phyloP scores from a whole-genome alignment of 1,140 invertebrate genomes.

The Sitophilus oryzae region DNA sequence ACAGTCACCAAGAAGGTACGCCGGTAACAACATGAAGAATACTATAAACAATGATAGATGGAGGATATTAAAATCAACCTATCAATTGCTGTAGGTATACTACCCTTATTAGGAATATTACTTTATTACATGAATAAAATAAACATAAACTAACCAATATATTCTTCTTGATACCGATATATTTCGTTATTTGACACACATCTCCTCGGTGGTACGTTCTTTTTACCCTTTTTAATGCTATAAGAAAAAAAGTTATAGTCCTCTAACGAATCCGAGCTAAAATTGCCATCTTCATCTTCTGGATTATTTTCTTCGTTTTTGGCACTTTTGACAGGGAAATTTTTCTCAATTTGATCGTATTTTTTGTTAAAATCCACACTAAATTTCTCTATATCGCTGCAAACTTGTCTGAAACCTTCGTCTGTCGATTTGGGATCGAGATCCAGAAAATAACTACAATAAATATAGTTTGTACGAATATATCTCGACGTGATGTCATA shows the following conservation, averaged over 20 bases:
- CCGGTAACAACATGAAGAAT: no score
- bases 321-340: conserved; percentile 17
- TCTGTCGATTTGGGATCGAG: conserved; percentile 50
- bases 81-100: no score
- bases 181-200: conserved; percentile 74
- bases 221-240: conserved; percentile 50
- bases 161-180: conserved; percentile 46
- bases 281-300: conserved; percentile 57
- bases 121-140: conserved; percentile 8
- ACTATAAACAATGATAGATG: no score
- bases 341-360: conserved; percentile 36
- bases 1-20: not conserved
- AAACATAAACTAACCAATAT: not conserved
- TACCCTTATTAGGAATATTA: not conserved
- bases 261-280: conserved; percentile 70
- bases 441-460: conserved; percentile 53
- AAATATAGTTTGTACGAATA: no score
- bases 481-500: no score
- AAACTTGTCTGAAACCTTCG: conserved; percentile 47
- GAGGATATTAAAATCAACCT: no score
- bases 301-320: not conserved
- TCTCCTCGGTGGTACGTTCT: conserved; percentile 51
- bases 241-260: conserved; percentile 56
- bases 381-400: conserved; percentile 44
- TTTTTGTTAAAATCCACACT: conserved; percentile 40